A percentile compares a stretch with the other conserved stretches of the same genome.
Conservation (phyloP, 2,113 vertebrate genomes). For the Coturnix japonica region DNA sequence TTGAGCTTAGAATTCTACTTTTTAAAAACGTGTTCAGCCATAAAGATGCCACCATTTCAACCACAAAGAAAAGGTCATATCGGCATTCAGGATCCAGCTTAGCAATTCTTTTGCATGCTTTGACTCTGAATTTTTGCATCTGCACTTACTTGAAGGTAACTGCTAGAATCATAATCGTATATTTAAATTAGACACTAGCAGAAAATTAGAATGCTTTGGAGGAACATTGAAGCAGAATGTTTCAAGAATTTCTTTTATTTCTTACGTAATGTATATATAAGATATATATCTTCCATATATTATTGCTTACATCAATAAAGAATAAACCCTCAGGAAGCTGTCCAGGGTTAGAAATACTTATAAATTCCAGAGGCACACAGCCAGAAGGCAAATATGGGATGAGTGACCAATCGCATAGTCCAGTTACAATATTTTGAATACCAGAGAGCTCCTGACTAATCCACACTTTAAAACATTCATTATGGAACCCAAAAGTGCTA, state of each 20-base stretch:
- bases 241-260: background rate
- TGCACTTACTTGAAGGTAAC: constrained; percentile 35
- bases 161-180: constrained; percentile 54
- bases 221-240: background rate
- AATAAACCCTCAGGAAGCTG: background rate
- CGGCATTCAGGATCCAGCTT: constrained; percentile 45
- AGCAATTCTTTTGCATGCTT: constrained; percentile 61
- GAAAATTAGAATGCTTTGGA: constrained; percentile 47
- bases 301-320: background rate
- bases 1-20: constrained; percentile 48
- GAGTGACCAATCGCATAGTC: background rate
- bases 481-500: background rate
- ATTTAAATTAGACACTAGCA: constrained; percentile 55
- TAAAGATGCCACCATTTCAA: constrained; percentile 62
- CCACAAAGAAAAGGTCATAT: constrained; percentile 60
- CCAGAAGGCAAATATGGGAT: background rate
- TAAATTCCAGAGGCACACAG: background rate
- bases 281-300: background rate
- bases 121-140: constrained; percentile 62
- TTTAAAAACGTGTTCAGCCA: constrained; percentile 56
- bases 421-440: background rate
- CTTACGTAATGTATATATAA: background rate
- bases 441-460: background rate
- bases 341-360: background rate
- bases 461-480: background rate